Base-by-base conservation (phyloP, 2,888 invertebrate genomes). In the Tiliacea aurago region DNA sequence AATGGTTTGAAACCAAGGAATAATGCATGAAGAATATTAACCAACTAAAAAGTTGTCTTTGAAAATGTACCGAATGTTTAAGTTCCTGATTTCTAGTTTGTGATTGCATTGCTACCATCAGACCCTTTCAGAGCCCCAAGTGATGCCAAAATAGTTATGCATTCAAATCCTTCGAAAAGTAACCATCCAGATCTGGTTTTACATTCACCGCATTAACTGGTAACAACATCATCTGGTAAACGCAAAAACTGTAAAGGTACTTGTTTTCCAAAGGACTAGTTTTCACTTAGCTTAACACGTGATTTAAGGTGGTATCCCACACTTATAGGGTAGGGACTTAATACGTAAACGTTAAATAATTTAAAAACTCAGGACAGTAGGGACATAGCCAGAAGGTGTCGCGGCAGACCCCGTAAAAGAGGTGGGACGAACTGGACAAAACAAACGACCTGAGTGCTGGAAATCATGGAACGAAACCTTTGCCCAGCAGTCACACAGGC, bases 41-140 rank as follows among this genome's bases (percentile, higher is more conserved):
- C 61, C 20, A 28, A n/a, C 13, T 13, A 23, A 18, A 76, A 76
- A n/a, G 33, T 10, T 65, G 67, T 37, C 15, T 20, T 15, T 33
- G 9, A 28, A 20, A 10, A 9, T 3, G 3, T 45, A 74, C 28
- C 45, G 6, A 49, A n/a, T 28, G 13, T 49, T 49, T 4, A 6
- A 41, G 37, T n/a, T 3, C 10, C 5, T n/a, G 9, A 28, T 58
- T 18, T 6, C 37, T 28, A n/a, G 13, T 59, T n/a, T 15, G 37
- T 37, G 3, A 55, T 20, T 33, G 37, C 37, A 37, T 18, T n/a
- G 4, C 10, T 18, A 72, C 11, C 6, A 10, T 45, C 10, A 6
- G 4, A 55, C 5, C 23, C 15, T 33, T 70, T 10, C 49, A 1
- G 5, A 10, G 37, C 18, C 68, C n/a, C 9, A 58, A 49, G 41